Conservation (phyloP, 2,113 vertebrate species). For the Felis catus region F.catus_Fca126_mat1.0 CM031413.1:66092501-66093000, state of each 20-base stretch:
- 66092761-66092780: background rate
- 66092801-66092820: rapidly evolving
- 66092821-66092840: no score
- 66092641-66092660: background rate
- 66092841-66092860: no score
- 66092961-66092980: background rate
- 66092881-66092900: background rate
- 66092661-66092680: background rate
- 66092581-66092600: no score
- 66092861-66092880: rapidly evolving
- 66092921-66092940: background rate
- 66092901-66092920: background rate
- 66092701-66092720: background rate
- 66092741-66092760: background rate
- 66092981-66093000: background rate
- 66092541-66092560: rapidly evolving
- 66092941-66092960: background rate
- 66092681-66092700: background rate
- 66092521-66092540: no score
- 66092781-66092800: background rate
- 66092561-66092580: no score
- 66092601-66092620: no score
- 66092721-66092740: no score
- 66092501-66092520: rapidly evolving
- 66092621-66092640: no score